These are phyloP conservation scores for Lordiphosa mommai DNA, from an alignment of 1,140 invertebrate species.

Conservation along the genomic window DNA sequence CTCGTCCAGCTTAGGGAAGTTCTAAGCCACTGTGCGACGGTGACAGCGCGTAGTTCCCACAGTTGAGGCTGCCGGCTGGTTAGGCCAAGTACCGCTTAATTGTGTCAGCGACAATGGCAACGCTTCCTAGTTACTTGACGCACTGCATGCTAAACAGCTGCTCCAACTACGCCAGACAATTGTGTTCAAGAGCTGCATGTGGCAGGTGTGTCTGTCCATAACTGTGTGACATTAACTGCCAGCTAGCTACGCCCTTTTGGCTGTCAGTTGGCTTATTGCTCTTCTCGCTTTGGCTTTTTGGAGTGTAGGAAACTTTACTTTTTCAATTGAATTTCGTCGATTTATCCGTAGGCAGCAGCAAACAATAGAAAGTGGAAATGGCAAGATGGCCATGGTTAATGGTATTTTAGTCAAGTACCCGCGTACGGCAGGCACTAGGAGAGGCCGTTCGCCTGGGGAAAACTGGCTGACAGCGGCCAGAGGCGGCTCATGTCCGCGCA, in stretches of 20 bases:
- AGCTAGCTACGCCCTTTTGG: constrained; percentile 66
- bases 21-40: constrained; percentile 30
- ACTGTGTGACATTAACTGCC: constrained; percentile 50
- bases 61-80: constrained; percentile 34
- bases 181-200: constrained; percentile 18
- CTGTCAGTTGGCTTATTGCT: constrained; percentile 59
- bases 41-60: constrained; percentile 56
- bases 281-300: constrained; percentile 34
- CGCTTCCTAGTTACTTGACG: constrained; percentile 55
- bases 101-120: constrained; percentile 42
- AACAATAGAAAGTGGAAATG: constrained; percentile 66
- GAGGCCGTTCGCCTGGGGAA: too few species aligned
- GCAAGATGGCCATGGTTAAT: constrained; percentile 29
- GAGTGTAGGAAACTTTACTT: constrained; percentile 24
- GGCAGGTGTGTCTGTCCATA: constrained; percentile 52
- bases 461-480: constrained; percentile 7
- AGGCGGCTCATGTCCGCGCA: constrained; percentile 50
- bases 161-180: constrained; percentile 50
- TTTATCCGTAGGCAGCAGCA: constrained; percentile 53
- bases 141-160: constrained; percentile 67
- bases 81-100: constrained; percentile 69
- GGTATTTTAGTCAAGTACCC: constrained; percentile 17
- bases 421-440: constrained; percentile 33
- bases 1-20: too few species aligned
- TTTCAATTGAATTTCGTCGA: constrained; percentile 63